Evolutionary conservation across 2,888 invertebrate species (phyloP), one percentile per base, ranked within the genome.

Genomic region (Laothoe populi): DNA sequence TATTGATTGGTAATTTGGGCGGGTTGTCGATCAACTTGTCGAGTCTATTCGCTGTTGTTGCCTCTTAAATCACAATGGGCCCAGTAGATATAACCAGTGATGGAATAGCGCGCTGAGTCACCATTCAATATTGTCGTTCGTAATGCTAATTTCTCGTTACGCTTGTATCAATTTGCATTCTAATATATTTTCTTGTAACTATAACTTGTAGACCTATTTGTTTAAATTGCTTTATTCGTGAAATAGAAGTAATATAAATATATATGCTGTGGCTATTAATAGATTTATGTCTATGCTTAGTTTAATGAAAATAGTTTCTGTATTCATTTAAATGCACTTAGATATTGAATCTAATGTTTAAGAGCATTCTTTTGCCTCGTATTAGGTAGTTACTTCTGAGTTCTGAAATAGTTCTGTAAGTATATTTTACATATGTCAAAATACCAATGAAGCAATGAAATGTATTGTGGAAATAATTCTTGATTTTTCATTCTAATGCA

Each of bases 91-190:
- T 72, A 83, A 82, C 84, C 82, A 78, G 81, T 88, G 89, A 90
- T 84, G 84, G 87, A 78, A 82, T 79, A 84, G 82, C 77, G 64
- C 72, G 92, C 91, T 91, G 92, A 91, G 82, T 92, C 92, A 91
- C 81, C 79, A 74, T 82, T 83, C 87, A 84, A 86, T 88, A 87
- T 84, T 90, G 90, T 89, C 90, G 88, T 82, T 88, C 82, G 79
- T 81, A 83, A 92, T 92, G 92, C 87, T 83, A 92, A 92, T 91
- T 87, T 87, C 83, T 87, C 77, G 87, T 84, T 87, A 88, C 86
- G 86, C 89, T 83, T 87, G 89, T 89, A 87, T 81, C 88, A 86
- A 92, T 92, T 92, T 90, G 88, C 91, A 92, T 91, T 76, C 83
- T 88, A 92, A 89, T 90, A 80, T 79, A 80, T 83, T 87, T 80